Conservation (phyloP, 2,888 invertebrate genomes). For the Dynastes maya region DNA sequence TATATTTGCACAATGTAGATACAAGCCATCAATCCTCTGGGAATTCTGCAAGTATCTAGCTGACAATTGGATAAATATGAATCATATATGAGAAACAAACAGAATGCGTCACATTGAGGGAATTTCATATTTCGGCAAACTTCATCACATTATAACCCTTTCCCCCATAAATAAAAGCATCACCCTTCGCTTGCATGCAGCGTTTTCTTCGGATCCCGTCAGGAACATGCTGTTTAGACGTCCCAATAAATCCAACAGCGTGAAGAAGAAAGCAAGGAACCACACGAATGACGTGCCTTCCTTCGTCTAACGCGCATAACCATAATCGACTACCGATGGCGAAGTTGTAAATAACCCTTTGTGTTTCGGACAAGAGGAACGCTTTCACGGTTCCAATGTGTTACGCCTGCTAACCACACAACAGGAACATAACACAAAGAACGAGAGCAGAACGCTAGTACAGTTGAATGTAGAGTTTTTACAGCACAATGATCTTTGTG, state of each 20-base stretch:
- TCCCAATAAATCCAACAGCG: slow-evolving; percentile 3
- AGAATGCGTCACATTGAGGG: too few species aligned
- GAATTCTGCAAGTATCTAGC: too few species aligned
- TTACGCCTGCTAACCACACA: slow-evolving; percentile 5
- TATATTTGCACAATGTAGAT: not conserved
- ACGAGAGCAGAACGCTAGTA: not conserved
- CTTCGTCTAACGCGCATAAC: slow-evolving; percentile 1
- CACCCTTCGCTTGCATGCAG: slow-evolving; percentile 11
- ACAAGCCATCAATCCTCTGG: too few species aligned
- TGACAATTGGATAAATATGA: too few species aligned
- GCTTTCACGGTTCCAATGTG: not conserved
- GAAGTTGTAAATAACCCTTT: slow-evolving; percentile 24
- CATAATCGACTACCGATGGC: slow-evolving; percentile 15
- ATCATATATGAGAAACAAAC: too few species aligned
- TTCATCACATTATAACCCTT: not conserved
- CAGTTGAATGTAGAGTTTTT: too few species aligned
- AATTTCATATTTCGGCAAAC: too few species aligned
- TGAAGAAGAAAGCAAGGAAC: not conserved
- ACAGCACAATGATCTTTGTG: too few species aligned
- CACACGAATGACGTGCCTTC: slow-evolving; percentile 17
- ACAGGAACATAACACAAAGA: too few species aligned
- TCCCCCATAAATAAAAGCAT: not conserved
- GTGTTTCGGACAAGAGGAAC: slow-evolving; percentile 17
- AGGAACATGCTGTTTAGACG: not conserved
- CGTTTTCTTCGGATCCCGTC: not conserved